Base-by-base conservation (phyloP, 2,888 invertebrate species). In the Mycalesis mineus region DNA sequence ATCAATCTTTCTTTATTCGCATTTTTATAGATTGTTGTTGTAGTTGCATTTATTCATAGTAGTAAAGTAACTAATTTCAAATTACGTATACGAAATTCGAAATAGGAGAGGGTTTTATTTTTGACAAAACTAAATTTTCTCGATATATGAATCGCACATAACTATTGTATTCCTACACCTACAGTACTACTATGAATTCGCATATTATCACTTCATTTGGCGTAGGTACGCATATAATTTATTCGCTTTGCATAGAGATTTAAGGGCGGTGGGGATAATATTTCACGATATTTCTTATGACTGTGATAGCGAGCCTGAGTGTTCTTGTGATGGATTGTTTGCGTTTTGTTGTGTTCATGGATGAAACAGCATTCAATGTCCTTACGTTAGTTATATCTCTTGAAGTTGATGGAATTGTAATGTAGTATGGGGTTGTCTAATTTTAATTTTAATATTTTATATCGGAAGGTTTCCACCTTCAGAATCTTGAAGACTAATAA, bases 201-300 rank as follows among this genome's bases (percentile, higher is more conserved):
- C 77, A 76, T 78, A 82, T 87, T 85, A 87, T 87, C 87, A 84
- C 83, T 83, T 79, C 75, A 78, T 79, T 79, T 73, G 71, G 73
- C 74, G 68, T 75, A 80, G 77, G 79, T 75, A 80, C 77, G 79
- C 74, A 69, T 65, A 69, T 81, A 73, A 83, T 83, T 84, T 84
- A 84, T 83, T 71, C 72, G 66, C 70, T 69, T 75, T 71, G 73
- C 71, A 72, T 69, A 70, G 70, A 80, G 82, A 83, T 83, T 85
- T 84, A 82, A 75, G 74, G 77, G 74, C 74, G 71, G 69, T 70
- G 64, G 62, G 73, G 72, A 70, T 57, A 47, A 66, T 65, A 64
- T 60, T 63, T 65, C 62, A 65, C 61, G 64, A 61, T 64, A 64
- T 62, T 61, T 61, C 61, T 57, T 56, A 64, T 62, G 67, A 64